Base-by-base conservation (phyloP, 2,888 invertebrate genomes). In the Pollenia griseotomentosa region DNA sequence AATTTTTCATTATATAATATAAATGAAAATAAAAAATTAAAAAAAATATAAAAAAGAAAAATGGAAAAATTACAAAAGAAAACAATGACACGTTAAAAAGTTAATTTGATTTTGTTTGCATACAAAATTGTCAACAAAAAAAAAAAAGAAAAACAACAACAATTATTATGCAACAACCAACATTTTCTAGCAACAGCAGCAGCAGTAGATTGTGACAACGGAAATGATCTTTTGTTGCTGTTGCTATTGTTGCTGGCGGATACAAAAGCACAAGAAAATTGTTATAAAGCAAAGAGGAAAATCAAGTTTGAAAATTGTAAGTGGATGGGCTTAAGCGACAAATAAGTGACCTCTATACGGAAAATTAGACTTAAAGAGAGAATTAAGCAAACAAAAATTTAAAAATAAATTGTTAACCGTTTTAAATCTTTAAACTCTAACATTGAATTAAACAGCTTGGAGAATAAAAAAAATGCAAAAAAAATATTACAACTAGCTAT, bases 141-240 rank as follows among this genome's bases (percentile, higher is more conserved):
- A 46, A 48, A 19, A 57, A 42, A 23, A 42, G 61, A 42, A 42
- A 42, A 51, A 44, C 42, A 71, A 42, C 12, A 66, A 46, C 19
- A 66, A 42, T 63, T 55, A 57, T 73, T 73, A 46, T 78, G 66
- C 57, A 57, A 57, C 65, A 19, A 33, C 44, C 44, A 75, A 57
- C 44, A 73, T 11, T 14, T 53, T 14, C 55, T 19, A 11, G 42
- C 59, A 61, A 14, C 44, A 23, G 19, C 19, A 53, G 9, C 42
- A 19, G 42, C 53, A 42, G 63, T 23, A 68, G 44, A 73, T 44
- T 73, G 57, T 73, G 73, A 73, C 33, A 48, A 12, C 16, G 48
- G 40, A 48, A 40, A 51, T 74, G 40, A 55, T 8, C 51, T 55
- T 70, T 70, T 55, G 48, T 75, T 75, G 46, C 10, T 48, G 7